Evolutionary conservation across 2,888 invertebrate species (phyloP), one percentile per base, ranked within the genome.

Genomic region (Andrena minutula): DNA sequence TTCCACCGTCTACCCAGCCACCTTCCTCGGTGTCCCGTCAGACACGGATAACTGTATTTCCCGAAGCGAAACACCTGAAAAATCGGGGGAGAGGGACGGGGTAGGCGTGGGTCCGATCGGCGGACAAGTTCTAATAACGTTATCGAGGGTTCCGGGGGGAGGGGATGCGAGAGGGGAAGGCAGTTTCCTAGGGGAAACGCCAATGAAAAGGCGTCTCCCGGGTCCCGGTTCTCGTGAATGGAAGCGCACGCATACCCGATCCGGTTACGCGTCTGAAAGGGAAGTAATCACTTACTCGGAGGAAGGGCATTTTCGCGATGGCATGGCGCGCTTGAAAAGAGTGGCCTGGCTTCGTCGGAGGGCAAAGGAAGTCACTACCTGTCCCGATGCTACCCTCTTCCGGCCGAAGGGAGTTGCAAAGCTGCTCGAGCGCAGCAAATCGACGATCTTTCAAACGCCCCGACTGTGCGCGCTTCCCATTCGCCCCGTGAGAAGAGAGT

Each of bases 281-380:
- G 84, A 82, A 82, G 85, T 84, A 85, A 85, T 85, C 85, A 84
- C 84, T 85, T 85, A 85, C 84, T 69, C 51, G 51, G 64, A 76
- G 79, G 84, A 75, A 73, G 61, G 71, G 78, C 64, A 83, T 83
- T 83, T 77, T 80, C 76, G 51, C 81, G 79, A 79, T 79, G 79
- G 79, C 70, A 74, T 58, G 63, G 32, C 58, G n/a, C 60, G 68
- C 5, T 63, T 74, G 47, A 74, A 70, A 81, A 73, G 79, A 79
- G 70, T 28, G 65, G 79, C 69, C 41, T 8, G 20, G 65, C 47
- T 49, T 32, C 51, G 30, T 10, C 56, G n/a, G 61, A 56, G 47
- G 56, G 66, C 47, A 68, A 70, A 77, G 77, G 70, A 79, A 79
- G 81, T 71, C 26, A 49, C 64, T 79, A 81, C 69, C 73, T 79